Base-by-base conservation (phyloP, 2,888 invertebrate species). In the Macrosoma leucophasiata region DNA sequence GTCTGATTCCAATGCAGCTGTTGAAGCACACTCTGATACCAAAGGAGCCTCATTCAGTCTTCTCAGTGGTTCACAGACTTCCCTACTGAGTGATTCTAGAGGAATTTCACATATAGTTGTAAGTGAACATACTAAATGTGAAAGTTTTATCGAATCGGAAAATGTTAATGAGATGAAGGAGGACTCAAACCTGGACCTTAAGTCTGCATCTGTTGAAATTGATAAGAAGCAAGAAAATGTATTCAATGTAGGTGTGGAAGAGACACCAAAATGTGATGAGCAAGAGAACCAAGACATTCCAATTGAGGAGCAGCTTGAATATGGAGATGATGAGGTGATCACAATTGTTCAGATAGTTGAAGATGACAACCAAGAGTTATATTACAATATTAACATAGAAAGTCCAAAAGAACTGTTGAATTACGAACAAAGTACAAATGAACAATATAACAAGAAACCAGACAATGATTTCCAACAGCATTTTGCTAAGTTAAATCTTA, bases 271-370 rank as follows among this genome's bases (percentile, higher is more conserved):
- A 3, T 31, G 33, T 13, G 14, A 31, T 14, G 20, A 23, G 15
- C 32, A 29, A 17, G 25, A 23, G 7, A 34, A 46, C 15, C 52
- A 62, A 52, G 59, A 66, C 45, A 63, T 62, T 55, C 61, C 62
- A 46, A 45, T 62, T 35, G 69, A 67, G 31, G 64, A 73, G 31
- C 71, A 73, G 20, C 44, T 70, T 45, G 67, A 69, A 33, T 77
- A 69, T 62, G 73, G 58, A 47, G 81, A 78, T 57, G 81, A 84
- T 57, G 85, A 85, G 52, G 69, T 84, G 30, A 82, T 85, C 18
- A 85, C 85, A 18, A 69, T 85, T 44, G 79, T 82, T 10, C 84
- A 85, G 58, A 84, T 85, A 41, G 75, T 85, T 9, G 85, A 84
- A 44, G 84, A 84, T 70, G 82, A 82, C 40, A 64, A 76, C 40